Percentiles rank a stretch among this genome's conserved stretches.
phyloP scores from a whole-genome alignment of 2,888 invertebrate species.

The Caenorhabditis japonica region DNA sequence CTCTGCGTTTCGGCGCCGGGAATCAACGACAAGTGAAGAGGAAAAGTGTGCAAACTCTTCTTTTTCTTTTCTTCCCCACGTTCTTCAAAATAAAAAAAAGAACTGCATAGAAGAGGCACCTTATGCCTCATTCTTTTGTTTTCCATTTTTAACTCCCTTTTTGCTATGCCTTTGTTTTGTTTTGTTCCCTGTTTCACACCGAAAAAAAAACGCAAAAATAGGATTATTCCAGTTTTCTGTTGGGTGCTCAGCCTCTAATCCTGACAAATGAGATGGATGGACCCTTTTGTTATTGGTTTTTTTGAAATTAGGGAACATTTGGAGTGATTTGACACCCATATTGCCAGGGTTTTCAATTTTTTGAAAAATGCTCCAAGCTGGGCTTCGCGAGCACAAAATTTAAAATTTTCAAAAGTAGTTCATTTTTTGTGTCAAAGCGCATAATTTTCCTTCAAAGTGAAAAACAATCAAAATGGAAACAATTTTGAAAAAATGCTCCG shows the following conservation, averaged over 20 bases:
- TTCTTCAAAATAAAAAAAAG: background rate
- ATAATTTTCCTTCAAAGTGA: background rate
- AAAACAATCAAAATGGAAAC: too few relatives aligned
- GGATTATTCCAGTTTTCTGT: too few relatives aligned
- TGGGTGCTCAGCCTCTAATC: background rate
- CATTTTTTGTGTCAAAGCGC: background rate
- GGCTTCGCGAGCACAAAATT: background rate
- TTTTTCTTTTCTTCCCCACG: constrained; percentile 5
- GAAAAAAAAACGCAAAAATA: too few relatives aligned
- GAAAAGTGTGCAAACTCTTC: constrained; percentile 9
- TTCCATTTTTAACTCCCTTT: background rate
- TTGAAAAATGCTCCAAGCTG: constrained; percentile 9
- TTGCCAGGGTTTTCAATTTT: background rate
- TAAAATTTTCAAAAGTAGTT: background rate
- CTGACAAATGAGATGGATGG: background rate
- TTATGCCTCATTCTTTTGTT: constrained; percentile 6
- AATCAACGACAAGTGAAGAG: background rate
- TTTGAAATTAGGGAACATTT: background rate
- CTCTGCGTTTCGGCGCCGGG: too few relatives aligned
- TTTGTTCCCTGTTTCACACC: background rate
- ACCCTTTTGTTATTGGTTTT: background rate
- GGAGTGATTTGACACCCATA: constrained; percentile 1
- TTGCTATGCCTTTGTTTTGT: background rate
- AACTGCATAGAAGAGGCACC: background rate
- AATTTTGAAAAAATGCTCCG: too few relatives aligned